Evolutionary conservation across 2,113 vertebrate species (phyloP), one percentile per base, ranked within the genome.

Genomic region (Carettochelys insculpta): DNA sequence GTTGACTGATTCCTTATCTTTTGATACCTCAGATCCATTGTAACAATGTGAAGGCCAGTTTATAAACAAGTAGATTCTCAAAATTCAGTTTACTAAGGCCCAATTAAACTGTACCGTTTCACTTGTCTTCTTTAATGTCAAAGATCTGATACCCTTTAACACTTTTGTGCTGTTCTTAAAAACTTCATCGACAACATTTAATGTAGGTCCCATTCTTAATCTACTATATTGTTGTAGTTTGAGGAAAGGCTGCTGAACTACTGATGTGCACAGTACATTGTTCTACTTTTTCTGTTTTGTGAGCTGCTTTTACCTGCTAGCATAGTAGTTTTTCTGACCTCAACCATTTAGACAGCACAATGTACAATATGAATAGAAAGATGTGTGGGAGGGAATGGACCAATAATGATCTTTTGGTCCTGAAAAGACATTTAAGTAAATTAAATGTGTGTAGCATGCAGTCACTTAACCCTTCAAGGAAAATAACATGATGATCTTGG

Each of bases 1-100:
- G 86, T 96, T 95, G 95, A 96, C 93, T 90, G 91, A 91, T 85
- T 76, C 82, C 45, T 96, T 94, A 85, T 84, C 86, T 90, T 94
- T 89, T 50, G 87, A 53, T 68, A 65, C 77, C 73, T 92, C 80
- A 92, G 78, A 90, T 78, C 76, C 94, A 82, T 52, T 65, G 83
- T 83, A 90, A 48, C 89, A 80, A 80, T 2, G 45, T 41, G 45
- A 77, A 48, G 80, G 83, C 82, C 91, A 91, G 51, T 77, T 92
- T 93, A 84, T 73, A 77, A 89, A 79, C 12, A 75, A 25, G 13
- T 34, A n/a, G 77, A 48, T 82, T 76, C 1, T 1, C 54, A 78
- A 41, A 51, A 83, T 14, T 50, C 16, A 48, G 29, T 34, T 48
- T 17, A 48, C 48, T 47, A 56, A 65, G 34, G 25, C 8, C 12